Evolutionary conservation across 2,888 invertebrate genomes (phyloP), one percentile per base, ranked within the genome.

Genomic region (Ligdia adustata): DNA sequence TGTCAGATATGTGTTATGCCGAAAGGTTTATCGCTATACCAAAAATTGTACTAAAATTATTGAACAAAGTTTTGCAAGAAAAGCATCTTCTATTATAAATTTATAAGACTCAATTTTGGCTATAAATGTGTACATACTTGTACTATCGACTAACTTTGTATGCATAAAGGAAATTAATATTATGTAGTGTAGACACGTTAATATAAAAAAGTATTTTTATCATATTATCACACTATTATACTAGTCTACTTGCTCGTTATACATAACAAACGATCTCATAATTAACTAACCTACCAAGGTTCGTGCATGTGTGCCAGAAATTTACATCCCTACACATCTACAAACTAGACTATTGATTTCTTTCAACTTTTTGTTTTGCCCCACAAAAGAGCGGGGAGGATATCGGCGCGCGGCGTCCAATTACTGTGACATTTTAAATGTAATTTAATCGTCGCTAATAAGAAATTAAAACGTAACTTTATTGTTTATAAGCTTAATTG

Each of bases 381-480:
- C 57, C 53, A 42, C 7, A 48, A 47, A 53, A 52, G 28, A 40
- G 46, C 40, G 41, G 43, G 38, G 53, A 54, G 58, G 55, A 42
- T 18, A 52, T 28, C 40, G 41, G 31, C 46, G 50, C 61, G 57
- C 62, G 56, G 56, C 38, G 46, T 55, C 76, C 82, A 81, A 83
- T 83, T 83, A 83, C 72, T 72, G 69, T 56, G 64, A 74, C 74
- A 62, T 75, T 82, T 39, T 64, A 12, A 72, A 70, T 70, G 75
- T 72, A 70, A 79, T 76, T 81, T 81, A 79, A 83, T 82, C 72
- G 62, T 62, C 65, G 63, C 63, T 72, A 74, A 75, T 74, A 79
- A 69, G 79, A 66, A 71, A 84, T 88, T 79, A 86, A 85, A 78
- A 69, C 52, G 69, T 66, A 55, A 76, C 75, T 87, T 89, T 88